Evolutionary conservation across 2,113 vertebrate genomes (phyloP), one percentile per base, ranked within the genome.

Genomic region (Beaufortia kweichowensis): DNA sequence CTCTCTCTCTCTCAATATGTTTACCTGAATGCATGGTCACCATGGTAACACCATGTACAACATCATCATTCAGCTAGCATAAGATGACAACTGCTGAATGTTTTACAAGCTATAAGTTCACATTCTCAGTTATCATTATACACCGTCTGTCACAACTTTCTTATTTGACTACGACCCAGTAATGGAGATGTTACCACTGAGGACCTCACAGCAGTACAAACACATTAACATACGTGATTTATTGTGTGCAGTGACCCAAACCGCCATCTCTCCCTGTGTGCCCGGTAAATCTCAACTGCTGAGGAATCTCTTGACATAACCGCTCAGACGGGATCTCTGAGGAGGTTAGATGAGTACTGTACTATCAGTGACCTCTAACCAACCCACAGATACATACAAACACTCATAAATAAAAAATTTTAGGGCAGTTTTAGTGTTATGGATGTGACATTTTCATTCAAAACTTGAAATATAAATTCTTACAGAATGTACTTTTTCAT

Each of bases 301-400:
- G 33, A 75, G 14, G 55, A 68, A 63, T 68, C 69, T 29, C 19
- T 74, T 48, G 75, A 63, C 75, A 81, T 59, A 76, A 77, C 67
- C 41, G 62, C 43, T 61, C 71, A 61, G 26, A 73, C 15, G 48
- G 11, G 24, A 73, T 23, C 33, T 24, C 29, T 70, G 7, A 57
- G 53, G 50, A 6, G 70, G 35, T 15, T 28, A 48, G 46, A 12
- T 23, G 0, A 73, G 35, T 29, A 73, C 66, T 61, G 56, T 73
- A 21, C 9, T 59, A 28, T 46, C 68, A 61, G 29, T 46, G 24
- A 46, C 53, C 53, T 17, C 21, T 19, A 74, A 59, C 69, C 21
- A 72, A 59, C 55, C 21, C 3, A 19, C 6, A 55, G 17, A 72
- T n/a, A 59, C 26, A 72, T 21, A 28, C 69, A 59, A 28, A 59